Base-by-base conservation (phyloP, 2,888 invertebrate species). In the Habroteleia sp. region DNA sequence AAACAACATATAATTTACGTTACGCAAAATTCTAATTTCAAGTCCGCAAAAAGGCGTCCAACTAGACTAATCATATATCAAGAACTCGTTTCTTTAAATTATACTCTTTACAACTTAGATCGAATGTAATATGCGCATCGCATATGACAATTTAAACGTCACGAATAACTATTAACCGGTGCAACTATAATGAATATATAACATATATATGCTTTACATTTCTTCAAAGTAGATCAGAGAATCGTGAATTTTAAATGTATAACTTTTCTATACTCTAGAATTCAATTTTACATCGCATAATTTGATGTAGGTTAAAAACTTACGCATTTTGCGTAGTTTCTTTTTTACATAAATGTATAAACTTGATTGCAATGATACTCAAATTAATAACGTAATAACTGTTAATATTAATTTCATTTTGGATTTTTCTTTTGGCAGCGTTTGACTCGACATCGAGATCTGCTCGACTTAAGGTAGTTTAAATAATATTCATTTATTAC, bases 1-100 rank as follows among this genome's bases (percentile, higher is more conserved):
- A 44, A 54, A 52, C 17, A 42, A 63, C 37, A 37, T 44, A 13
- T 54, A 23, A 52, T 65, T 65, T 63, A 25, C 29, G 17, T 39
- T 48, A 39, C 10, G 31, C 20, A 29, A 44, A 54, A 52, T 25
- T 31, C 35, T 54, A 52, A 65, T 65, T 25, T 20, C 54, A 48
- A 33, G 7, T 7, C 16, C 13, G 42, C 6, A 42, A 31, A 42
- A 42, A 23, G 14, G 31, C 7, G 14, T 33, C 17, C 14, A 33
- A 10, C 16, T 33, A n/a, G 42, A 8, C 1, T 17, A 23, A 16
- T 16, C 14, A 27, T 35, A 60, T 16, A 2, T 25, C 13, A 6
- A 23, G 13, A 44, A 46, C 25, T 60, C 37, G 46, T 23, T 23
- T 14, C 27, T 33, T 60, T 35, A 37, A 60, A 60, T 46, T 60